Base-by-base conservation (phyloP, 2,113 vertebrate species). In the Porphyrio hochstetteri region DNA sequence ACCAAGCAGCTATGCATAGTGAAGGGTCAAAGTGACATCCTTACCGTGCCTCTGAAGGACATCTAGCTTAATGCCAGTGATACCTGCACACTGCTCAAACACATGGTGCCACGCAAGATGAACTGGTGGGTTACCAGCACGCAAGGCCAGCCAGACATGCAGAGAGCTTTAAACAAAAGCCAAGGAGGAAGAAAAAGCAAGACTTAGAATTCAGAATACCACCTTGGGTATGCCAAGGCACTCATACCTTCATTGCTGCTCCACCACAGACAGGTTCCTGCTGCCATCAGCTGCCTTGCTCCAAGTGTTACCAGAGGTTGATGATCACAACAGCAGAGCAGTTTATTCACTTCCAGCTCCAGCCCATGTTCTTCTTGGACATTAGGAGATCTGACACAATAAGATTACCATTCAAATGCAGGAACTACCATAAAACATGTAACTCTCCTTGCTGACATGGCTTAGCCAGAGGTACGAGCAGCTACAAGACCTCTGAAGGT, bases 81-180 rank as follows among this genome's bases (percentile, higher is more conserved):
- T 0, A 31, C 31, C 27, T n/a, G 9, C 63, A 29, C 21, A 16
- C 13, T 31, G 52, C 35, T 46, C 15, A 29, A 23, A 23, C 2
- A 35, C 33, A 64, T 55, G 50, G 8, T 18, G 25, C 57, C 15
- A 2, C 0, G 1, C 4, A 48, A 69, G 63, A 18, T 5, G 14
- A 82, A n/a, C 61, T 57, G 12, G 13, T 53, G 67, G 21, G 15
- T 3, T 16, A 63, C 28, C 15, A 60, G 13, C 40, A 81, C 17
- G 18, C 8, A 7, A 14, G 11, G 9, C 9, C 35, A 46, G 31
- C 12, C 42, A 67, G 56, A 16, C 5, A 19, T 6, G 8, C 75
- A 40, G 17, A 44, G 23, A 2, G 10, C 7, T 14, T 27, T 19
- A 21, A 79, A 70, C 4, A 69, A 12, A 61, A 50, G 9, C 10